Conservation (phyloP, 92 coral and sea anemone species). For the Desmophyllum pertusum region DNA sequence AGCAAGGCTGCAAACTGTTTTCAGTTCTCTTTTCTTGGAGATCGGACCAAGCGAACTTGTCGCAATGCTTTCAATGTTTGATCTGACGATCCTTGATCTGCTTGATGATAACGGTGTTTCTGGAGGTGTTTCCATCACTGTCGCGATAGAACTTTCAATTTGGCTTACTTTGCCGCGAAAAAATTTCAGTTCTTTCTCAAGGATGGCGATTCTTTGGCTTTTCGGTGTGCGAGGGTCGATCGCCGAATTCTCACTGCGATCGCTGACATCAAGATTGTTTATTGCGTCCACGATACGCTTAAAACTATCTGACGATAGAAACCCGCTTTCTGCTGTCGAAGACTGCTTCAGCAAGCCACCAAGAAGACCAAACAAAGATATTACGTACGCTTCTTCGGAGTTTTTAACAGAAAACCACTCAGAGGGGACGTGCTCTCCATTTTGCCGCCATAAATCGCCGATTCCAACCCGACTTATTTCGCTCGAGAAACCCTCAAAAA, state of each 20-base stretch:
- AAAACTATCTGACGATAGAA: conserved; percentile 10
- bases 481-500: conserved; percentile 22
- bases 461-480: conserved; percentile 41
- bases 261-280: conserved; percentile 21
- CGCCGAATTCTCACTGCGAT: background rate
- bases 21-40: background rate
- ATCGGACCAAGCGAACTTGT: conserved; percentile 23
- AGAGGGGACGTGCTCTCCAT: conserved; percentile 27
- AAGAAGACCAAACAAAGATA: conserved; percentile 13
- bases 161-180: conserved; percentile 15
- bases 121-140: conserved; percentile 41
- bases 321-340: background rate
- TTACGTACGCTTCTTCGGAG: background rate
- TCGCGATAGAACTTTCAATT: background rate
- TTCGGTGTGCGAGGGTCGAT: conserved; percentile 22
- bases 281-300: conserved; percentile 4
- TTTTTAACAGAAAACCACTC: conserved; percentile 23
- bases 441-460: conserved; percentile 44
- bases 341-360: conserved; percentile 10
- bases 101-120: conserved; percentile 15
- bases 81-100: too few relatives aligned
- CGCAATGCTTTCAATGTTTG: background rate
- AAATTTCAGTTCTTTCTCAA: conserved; percentile 17
- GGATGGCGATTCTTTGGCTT: conserved; percentile 10
- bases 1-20: conserved; percentile 4